Conservation (phyloP, 35 echinoderm and acorn worm species). For the Holothuria glaberrima region DNA sequence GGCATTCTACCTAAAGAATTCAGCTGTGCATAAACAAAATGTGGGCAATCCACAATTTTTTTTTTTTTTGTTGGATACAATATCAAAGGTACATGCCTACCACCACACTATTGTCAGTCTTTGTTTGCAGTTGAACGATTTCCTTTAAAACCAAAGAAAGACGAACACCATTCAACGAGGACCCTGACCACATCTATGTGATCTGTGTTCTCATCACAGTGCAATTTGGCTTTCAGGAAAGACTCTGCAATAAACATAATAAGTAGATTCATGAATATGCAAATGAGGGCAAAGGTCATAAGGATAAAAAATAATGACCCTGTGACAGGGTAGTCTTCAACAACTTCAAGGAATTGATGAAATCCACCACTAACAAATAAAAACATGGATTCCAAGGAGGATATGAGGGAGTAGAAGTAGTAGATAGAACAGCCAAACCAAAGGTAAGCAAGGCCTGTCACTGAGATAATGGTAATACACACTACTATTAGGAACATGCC, state of each 20-base stretch:
- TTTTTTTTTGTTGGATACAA: no score
- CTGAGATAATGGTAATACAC: conserved; percentile 45
- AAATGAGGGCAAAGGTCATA: conserved; percentile 57
- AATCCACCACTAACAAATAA: conserved; percentile 70
- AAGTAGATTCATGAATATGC: conserved; percentile 75
- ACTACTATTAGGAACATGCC: conserved; percentile 34
- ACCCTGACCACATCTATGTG: conserved; percentile 67
- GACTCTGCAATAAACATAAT: conserved; percentile 69
- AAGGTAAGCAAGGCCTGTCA: conserved; percentile 51
- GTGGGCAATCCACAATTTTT: no score
- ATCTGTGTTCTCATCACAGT: conserved; percentile 9
- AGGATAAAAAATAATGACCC: conserved; percentile 59
- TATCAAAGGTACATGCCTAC: neutral
- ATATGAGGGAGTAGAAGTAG: conserved; percentile 63
- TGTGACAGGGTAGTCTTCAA: conserved; percentile 39
- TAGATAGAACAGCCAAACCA: conserved; percentile 60
- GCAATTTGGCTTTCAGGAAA: conserved; percentile 35
- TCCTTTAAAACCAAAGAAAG: conserved; percentile 56
- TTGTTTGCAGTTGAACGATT: neutral
- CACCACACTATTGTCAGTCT: neutral
- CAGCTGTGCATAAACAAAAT: neutral
- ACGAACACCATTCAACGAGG: conserved; percentile 72
- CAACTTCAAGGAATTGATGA: conserved; percentile 64
- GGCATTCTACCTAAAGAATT: no score
- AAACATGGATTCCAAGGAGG: conserved; percentile 65